Percentiles rank a stretch among this genome's conserved stretches.
Conservation (phyloP, 2,113 vertebrate species). For the Trematocara variabile region DNA sequence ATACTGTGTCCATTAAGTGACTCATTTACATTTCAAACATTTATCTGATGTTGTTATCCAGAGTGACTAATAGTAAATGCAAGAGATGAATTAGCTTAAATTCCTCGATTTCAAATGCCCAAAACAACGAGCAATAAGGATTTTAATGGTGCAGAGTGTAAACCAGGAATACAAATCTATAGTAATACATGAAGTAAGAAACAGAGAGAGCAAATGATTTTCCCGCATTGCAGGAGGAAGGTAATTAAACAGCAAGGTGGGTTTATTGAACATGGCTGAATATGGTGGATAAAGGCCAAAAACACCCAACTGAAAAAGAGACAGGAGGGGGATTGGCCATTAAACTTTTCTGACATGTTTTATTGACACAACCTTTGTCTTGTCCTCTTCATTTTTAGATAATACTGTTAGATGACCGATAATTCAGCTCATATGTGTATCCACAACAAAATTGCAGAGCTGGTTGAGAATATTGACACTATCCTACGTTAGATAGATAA, state of each 20-base stretch:
- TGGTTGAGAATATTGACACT: neutral
- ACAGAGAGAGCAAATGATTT: neutral
- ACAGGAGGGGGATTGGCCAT: neutral
- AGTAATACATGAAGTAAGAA: neutral
- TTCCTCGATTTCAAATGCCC: neutral
- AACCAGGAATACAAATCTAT: neutral
- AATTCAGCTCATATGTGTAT: accelerated
- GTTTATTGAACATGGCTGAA: neutral
- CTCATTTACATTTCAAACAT: constrained; percentile 25
- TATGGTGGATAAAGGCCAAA: neutral
- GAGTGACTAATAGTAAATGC: neutral
- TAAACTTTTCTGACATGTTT: neutral
- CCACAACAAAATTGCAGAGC: neutral
- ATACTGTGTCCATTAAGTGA: constrained; percentile 10
- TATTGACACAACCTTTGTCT: neutral
- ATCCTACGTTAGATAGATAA: neutral
- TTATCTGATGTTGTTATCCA: constrained; percentile 6
- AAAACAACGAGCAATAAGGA: neutral
- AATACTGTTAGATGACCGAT: neutral
- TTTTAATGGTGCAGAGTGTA: neutral
- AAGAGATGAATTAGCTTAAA: neutral
- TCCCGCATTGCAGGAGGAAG: neutral
- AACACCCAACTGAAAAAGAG: neutral
- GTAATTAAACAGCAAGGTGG: neutral
- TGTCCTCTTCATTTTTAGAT: neutral